Evolutionary conservation across 2,888 invertebrate species (phyloP).

Genomic region (Prenolepis imparis): DNA sequence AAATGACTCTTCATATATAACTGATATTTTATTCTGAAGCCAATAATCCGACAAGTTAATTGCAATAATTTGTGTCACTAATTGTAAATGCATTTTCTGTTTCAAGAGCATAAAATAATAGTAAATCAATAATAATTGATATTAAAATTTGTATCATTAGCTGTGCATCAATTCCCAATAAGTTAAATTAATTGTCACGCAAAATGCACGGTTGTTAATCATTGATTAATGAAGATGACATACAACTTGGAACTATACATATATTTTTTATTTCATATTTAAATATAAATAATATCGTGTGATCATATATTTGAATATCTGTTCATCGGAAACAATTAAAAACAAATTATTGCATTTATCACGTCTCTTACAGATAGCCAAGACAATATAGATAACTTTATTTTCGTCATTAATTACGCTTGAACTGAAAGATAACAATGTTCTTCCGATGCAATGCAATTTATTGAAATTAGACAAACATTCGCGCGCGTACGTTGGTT

Average conservation of each 20-base stretch:
- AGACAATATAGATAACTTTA: background rate
- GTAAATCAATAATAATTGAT: background rate
- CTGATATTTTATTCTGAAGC: background rate
- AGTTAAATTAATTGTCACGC: background rate
- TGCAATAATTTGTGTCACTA: constrained; percentile 16
- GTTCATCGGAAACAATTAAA: background rate
- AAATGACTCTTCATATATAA: constrained; percentile 2
- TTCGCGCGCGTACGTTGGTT: background rate
- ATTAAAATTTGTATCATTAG: constrained; percentile 22
- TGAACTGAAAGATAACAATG: background rate
- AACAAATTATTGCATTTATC: background rate
- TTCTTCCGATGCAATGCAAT: background rate
- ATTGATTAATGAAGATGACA: background rate
- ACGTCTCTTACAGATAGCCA: background rate
- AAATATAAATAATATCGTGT: background rate
- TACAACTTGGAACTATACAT: background rate
- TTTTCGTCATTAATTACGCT: constrained; percentile 24
- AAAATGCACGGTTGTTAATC: background rate
- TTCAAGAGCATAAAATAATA: constrained; percentile 18
- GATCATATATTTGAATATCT: background rate
- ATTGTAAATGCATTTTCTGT: background rate
- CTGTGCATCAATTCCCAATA: background rate
- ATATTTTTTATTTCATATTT: background rate
- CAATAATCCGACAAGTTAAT: constrained; percentile 28
- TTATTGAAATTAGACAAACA: constrained; percentile 32